Conservation (phyloP, 2,113 vertebrate species). For the Bombycilla garrulus region DNA sequence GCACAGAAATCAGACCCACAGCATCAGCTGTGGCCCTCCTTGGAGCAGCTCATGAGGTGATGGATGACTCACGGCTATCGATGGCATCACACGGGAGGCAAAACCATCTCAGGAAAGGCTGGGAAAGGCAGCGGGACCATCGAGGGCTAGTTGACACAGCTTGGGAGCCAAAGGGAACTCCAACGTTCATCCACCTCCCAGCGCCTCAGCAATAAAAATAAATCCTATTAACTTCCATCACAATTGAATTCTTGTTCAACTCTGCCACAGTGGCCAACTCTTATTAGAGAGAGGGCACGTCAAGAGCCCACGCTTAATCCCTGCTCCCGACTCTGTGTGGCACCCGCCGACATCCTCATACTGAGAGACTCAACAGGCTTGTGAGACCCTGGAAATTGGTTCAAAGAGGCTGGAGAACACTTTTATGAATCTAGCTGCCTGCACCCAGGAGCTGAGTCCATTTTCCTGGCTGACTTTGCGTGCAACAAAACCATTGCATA, state of each 20-base stretch:
- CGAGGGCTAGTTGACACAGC: neutral
- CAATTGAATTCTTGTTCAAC: neutral
- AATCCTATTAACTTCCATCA: conserved; percentile 13
- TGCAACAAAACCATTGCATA: neutral
- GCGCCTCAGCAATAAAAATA: neutral
- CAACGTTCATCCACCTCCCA: neutral
- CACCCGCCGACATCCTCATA: neutral
- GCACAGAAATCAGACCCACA: neutral
- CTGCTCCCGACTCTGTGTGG: neutral
- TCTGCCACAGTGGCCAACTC: neutral
- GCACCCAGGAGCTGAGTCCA: neutral
- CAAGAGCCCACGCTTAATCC: neutral
- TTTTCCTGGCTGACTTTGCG: neutral
- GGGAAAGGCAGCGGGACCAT: neutral
- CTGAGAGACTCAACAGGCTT: neutral
- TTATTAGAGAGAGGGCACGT: neutral
- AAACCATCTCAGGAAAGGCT: neutral
- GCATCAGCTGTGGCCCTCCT: neutral
- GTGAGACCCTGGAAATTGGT: neutral
- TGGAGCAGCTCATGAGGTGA: neutral
- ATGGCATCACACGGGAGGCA: neutral
- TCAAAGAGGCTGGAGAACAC: neutral
- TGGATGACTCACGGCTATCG: neutral
- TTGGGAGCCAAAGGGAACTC: neutral
- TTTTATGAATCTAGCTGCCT: neutral